Percentiles rank a stretch among this genome's conserved stretches.
phyloP scores from a whole-genome alignment of 35 echinoderm and acorn worm genomes.

The Ptychodera flava region DNA sequence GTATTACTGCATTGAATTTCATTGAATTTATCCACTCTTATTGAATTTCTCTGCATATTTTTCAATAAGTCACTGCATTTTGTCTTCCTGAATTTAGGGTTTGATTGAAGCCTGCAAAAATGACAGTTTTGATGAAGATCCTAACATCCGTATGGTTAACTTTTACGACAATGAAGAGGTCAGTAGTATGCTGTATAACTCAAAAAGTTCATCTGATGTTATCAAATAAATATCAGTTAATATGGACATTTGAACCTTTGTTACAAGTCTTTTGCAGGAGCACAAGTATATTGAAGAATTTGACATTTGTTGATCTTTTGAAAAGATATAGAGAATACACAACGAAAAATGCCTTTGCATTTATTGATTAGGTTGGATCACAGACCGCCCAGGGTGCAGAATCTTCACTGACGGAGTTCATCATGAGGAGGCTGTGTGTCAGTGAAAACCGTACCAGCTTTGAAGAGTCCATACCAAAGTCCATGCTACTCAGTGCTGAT shows the following conservation, averaged over 20 bases:
- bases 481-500: constrained; percentile 87
- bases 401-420: constrained; percentile 83
- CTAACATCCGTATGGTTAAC: constrained; percentile 77
- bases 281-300: too few relatives aligned
- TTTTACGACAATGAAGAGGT: constrained; percentile 99
- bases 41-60: too few relatives aligned
- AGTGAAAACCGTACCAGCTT: constrained; percentile 38
- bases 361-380: constrained; percentile 97
- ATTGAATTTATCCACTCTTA: too few relatives aligned
- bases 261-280: too few relatives aligned
- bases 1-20: too few relatives aligned
- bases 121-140: constrained; percentile 60
- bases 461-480: constrained; percentile 94
- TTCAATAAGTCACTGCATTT: background rate
- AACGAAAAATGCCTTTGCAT: too few relatives aligned
- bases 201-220: too few relatives aligned
- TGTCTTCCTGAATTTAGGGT: constrained; percentile 28
- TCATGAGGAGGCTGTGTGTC: constrained; percentile 76
- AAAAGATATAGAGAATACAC: too few relatives aligned
- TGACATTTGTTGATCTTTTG: too few relatives aligned
- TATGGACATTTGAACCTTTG: too few relatives aligned
- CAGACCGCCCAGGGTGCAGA: constrained; percentile 84
- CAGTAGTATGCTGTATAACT: constrained; percentile 16
- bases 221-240: too few relatives aligned
- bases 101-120: constrained; percentile 65